Base-by-base conservation (phyloP, 2,113 vertebrate genomes). In the Rhegmatorhina hoffmannsi region DNA sequence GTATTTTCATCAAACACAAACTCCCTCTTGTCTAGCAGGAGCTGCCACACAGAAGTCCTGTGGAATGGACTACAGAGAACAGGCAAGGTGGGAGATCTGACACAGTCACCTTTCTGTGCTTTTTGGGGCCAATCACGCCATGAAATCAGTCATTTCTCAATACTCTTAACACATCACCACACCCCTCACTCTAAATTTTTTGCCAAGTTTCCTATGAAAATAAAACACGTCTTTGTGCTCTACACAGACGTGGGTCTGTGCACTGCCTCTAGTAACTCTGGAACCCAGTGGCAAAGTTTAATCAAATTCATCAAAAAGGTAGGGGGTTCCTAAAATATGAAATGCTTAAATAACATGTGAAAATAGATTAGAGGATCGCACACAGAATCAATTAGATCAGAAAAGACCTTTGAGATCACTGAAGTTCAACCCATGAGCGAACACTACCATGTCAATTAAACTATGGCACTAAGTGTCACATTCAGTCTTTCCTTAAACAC, bases 181-280 rank as follows among this genome's bases (percentile, higher is more conserved):
- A 59, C n/a, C n/a, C 29, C 44, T 72, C 33, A 33, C 70, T 76
- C 66, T 36, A 64, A 82, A 64, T 28, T 56, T 83, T 36, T 25
- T 69, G 67, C 75, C 67, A 94, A 63, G 46, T 69, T 94, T 58
- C 72, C 75, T 34, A 11, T 7, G 46, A 74, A 94, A 95, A 77
- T 31, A 69, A 90, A 85, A 31, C 6, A 11, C 8, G 5, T 34
- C 67, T 90, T 53, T 77, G 70, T 76, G 58, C 36, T 80, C 43
- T 50, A 60, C n/a, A 76, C 6, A 88, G 53, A 36, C 10, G 4
- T 10, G 7, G 29, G 59, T 76, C 55, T 96, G 63, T 47, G 23
- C 28, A 29, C 9, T 10, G 62, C 62, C 46, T 64, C 44, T 81
- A 47, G 46, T 38, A 75, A 59, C 29, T 67, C 31, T n/a, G 53